These are phyloP conservation scores for Aeoliscus strigatus DNA, from an alignment of 2,797 vertebrate species.

Conservation along the genomic window DNA sequence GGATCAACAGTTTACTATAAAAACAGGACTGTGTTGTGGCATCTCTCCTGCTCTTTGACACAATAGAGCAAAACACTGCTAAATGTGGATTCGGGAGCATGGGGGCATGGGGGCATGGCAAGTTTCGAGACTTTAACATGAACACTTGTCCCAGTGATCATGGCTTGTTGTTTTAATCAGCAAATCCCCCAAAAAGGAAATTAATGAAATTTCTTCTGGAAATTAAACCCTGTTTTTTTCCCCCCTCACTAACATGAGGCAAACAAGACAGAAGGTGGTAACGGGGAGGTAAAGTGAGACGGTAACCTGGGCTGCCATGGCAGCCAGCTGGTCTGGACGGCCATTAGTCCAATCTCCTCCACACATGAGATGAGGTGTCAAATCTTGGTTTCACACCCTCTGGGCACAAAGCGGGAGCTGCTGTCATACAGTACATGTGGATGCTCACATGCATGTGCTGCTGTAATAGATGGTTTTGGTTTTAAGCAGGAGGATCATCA, in stretches of 20 bases:
- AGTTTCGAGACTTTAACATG: not conserved
- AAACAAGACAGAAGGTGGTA: not conserved
- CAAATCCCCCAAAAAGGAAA: too few relatives aligned
- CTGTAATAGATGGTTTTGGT: slow-evolving; percentile 12
- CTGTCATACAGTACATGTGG: slow-evolving; percentile 5
- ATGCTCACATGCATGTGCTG: slow-evolving; percentile 11
- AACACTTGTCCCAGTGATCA: too few relatives aligned
- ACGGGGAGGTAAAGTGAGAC: not conserved
- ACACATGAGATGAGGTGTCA: slow-evolving; percentile 22
- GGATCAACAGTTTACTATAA: too few relatives aligned
- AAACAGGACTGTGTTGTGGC: too few relatives aligned
- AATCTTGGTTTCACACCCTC: slow-evolving; percentile 5
- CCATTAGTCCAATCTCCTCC: slow-evolving; percentile 12
- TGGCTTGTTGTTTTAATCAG: too few relatives aligned
- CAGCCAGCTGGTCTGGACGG: slow-evolving; percentile 10
- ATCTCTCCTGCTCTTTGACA: too few relatives aligned
- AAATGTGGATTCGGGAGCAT: too few relatives aligned
- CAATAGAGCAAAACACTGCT: too few relatives aligned
- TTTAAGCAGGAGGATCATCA: slow-evolving; percentile 21
- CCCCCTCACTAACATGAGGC: slow-evolving; percentile 1
- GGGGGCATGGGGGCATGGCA: too few relatives aligned
- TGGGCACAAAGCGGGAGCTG: not conserved
- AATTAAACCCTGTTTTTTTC: not conserved
- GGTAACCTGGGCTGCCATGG: not conserved
- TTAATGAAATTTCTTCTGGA: not conserved